phyloP scores from a whole-genome alignment of 1,140 invertebrate species.

The Heterodera schachtii region DNA sequence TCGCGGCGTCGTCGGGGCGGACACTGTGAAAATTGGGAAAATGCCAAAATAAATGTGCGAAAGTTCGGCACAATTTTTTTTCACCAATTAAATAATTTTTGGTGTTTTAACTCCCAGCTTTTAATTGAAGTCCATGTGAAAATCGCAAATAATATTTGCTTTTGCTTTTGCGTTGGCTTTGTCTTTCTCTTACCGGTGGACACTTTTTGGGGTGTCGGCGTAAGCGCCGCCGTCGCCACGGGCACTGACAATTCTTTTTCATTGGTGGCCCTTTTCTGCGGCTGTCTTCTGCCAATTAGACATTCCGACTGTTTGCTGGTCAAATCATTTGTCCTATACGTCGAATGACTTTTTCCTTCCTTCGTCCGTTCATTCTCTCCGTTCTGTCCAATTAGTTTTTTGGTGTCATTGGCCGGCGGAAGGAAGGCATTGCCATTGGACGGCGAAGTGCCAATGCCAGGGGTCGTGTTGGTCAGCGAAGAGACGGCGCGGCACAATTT shows the following conservation, averaged over 20 bases:
- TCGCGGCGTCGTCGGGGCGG: conserved; percentile 72
- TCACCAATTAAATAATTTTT: background rate
- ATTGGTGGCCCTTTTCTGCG: background rate
- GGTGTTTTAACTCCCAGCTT: too few relatives aligned
- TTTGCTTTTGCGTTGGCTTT: too few relatives aligned
- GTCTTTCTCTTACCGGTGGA: background rate
- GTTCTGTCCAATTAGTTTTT: background rate
- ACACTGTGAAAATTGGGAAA: conserved; percentile 36
- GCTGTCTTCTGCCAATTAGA: background rate
- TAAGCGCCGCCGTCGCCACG: background rate
- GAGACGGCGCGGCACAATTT: background rate
- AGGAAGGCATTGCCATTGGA: background rate
- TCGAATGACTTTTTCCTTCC: background rate
- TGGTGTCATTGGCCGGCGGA: background rate
- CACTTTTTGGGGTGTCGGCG: background rate
- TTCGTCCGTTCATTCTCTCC: background rate
- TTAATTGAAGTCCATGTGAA: too few relatives aligned
- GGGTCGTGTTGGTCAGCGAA: background rate
- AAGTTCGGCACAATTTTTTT: background rate
- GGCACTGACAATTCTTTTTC: background rate
- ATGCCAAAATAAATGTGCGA: background rate
- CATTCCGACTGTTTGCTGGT: background rate
- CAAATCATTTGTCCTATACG: background rate
- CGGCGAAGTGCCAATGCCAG: background rate
- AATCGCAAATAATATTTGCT: too few relatives aligned